phyloP scores from a whole-genome alignment of 2,797 vertebrate genomes.

The Balearica regulorum region DNA sequence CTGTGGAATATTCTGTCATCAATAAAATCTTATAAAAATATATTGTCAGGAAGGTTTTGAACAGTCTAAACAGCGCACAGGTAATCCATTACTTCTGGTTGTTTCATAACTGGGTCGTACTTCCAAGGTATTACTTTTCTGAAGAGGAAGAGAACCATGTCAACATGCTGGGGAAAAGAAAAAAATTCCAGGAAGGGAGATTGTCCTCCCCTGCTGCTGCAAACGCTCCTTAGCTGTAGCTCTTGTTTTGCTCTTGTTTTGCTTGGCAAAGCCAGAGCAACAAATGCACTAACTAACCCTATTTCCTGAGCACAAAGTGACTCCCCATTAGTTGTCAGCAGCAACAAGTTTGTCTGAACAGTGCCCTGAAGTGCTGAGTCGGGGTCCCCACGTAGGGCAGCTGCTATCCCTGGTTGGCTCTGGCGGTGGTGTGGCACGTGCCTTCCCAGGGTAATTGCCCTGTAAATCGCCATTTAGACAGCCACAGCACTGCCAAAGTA shows the following conservation, averaged over 20 bases:
- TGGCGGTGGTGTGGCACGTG: rapidly evolving
- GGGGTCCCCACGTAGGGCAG: not conserved
- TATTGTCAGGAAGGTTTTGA: not conserved
- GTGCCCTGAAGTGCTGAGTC: not conserved
- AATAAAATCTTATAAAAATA: not conserved
- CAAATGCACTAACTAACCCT: not conserved
- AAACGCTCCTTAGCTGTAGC: not conserved
- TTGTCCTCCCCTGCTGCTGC: not conserved
- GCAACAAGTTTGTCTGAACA: not conserved
- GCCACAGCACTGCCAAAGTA: not conserved
- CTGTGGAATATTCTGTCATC: not conserved
- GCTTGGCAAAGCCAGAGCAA: not conserved
- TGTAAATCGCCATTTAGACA: not conserved
- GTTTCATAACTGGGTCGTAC: not conserved
- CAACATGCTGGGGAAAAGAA: not conserved
- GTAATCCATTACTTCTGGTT: not conserved
- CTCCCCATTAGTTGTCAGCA: not conserved
- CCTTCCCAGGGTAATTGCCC: not conserved
- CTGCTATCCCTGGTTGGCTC: rapidly evolving
- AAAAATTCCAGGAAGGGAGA: not conserved
- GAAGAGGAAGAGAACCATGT: not conserved
- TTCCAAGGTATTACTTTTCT: not conserved
- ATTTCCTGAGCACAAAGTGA: not conserved
- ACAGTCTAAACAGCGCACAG: not conserved
- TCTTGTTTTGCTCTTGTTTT: not conserved